Percentiles rank a stretch among this genome's conserved stretches.
Conservation (phyloP, 2,888 invertebrate genomes). For the Epsilonema sp. region DNA sequence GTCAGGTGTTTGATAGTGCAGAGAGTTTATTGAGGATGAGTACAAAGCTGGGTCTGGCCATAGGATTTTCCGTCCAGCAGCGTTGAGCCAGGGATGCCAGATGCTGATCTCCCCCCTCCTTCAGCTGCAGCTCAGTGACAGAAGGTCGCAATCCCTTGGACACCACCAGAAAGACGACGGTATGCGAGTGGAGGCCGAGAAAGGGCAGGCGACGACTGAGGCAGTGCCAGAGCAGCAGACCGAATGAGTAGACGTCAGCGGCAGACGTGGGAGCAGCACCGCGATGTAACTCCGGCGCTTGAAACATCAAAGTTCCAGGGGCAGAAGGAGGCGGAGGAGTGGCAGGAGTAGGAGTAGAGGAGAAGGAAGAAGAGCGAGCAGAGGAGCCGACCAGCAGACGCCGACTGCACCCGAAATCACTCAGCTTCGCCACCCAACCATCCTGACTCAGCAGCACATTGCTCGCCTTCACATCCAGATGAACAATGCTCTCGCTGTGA, state of each 20-base stretch:
- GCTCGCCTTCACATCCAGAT: conserved; percentile 6
- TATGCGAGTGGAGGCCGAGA: neutral
- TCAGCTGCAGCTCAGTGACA: too few species aligned
- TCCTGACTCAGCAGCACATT: conserved; percentile 1
- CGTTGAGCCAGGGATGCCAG: too few species aligned
- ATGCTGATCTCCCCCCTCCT: too few species aligned
- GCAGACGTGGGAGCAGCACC: neutral
- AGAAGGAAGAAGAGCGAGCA: neutral
- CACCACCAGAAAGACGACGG: conserved; percentile 8
- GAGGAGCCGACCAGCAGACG: neutral
- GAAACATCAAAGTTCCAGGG: conserved; percentile 2
- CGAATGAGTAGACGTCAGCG: conserved; percentile 8
- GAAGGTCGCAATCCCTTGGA: conserved; percentile 4
- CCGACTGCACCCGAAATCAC: conserved; percentile 6
- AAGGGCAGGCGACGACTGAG: conserved; percentile 4
- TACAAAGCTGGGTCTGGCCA: too few species aligned
- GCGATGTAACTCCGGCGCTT: conserved; percentile 3
- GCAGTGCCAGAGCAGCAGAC: conserved; percentile 5
- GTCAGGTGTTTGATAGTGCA: too few species aligned
- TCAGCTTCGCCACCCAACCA: neutral
- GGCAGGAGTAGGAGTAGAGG: neutral
- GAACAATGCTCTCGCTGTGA: conserved; percentile 1
- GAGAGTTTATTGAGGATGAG: too few species aligned
- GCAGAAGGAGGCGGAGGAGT: too few species aligned
- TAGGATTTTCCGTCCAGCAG: too few species aligned